These are phyloP conservation scores for Cyanoramphus novaezelandiae DNA, from an alignment of 2,113 vertebrate genomes.

Conservation along the genomic window DNA sequence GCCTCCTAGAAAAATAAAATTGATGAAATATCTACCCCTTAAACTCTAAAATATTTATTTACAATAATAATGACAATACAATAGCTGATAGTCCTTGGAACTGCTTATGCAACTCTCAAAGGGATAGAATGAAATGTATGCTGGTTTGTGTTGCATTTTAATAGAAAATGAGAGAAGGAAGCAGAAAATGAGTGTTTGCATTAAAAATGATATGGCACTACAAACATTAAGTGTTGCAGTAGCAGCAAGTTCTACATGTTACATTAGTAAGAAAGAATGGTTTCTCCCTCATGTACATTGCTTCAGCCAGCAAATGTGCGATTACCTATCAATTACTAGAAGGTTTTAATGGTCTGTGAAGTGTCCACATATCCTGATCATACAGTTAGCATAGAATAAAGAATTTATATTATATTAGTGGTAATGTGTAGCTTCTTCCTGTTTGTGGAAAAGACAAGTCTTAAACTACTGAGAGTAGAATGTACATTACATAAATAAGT, in stretches of 20 bases:
- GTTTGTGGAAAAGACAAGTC: not conserved
- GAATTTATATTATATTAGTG: constrained; percentile 55
- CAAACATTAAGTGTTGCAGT: constrained; percentile 69
- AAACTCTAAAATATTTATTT: constrained; percentile 74
- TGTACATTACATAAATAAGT: constrained; percentile 48
- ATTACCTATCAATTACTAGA: constrained; percentile 76
- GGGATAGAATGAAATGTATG: constrained; percentile 61
- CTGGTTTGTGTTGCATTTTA: constrained; percentile 73
- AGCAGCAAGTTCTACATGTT: constrained; percentile 74
- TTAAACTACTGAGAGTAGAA: constrained; percentile 1
- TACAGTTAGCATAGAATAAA: constrained; percentile 67
- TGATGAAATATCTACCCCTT: constrained; percentile 53
- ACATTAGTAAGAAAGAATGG: constrained; percentile 74
- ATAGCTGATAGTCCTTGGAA: constrained; percentile 64
- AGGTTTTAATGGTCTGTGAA: constrained; percentile 77
- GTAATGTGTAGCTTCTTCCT: constrained; percentile 7
- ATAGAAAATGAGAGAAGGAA: constrained; percentile 68
- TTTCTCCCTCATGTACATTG: constrained; percentile 62
- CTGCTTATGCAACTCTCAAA: constrained; percentile 68
- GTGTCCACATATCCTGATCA: constrained; percentile 65
- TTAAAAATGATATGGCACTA: constrained; percentile 74
- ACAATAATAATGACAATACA: constrained; percentile 61
- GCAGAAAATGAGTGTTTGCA: constrained; percentile 76
- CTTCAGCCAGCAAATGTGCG: constrained; percentile 74
- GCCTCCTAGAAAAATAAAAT: constrained; percentile 15